phyloP scores from a whole-genome alignment of 2,888 invertebrate genomes.

The Odontothrips loti region DNA sequence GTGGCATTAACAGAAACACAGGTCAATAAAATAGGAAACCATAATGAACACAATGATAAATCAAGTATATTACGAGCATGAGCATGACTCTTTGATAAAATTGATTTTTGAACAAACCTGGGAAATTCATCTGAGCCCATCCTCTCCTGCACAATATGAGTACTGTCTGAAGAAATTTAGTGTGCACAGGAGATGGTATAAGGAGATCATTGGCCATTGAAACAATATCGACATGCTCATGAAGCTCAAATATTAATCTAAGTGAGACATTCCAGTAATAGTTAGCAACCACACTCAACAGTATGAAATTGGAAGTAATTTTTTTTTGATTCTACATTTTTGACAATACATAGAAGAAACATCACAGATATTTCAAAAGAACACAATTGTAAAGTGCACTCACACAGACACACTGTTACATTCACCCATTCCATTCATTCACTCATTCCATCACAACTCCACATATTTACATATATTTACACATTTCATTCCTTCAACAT shows the following conservation, averaged over 20 bases:
- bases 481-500: neutral
- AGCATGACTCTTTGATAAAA: no score
- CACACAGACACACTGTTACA: neutral
- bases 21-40: neutral
- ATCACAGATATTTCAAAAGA: slow-evolving; percentile 7
- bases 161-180: neutral
- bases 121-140: no score
- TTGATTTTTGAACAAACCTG: no score
- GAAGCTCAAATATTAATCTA: neutral
- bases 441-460: neutral
- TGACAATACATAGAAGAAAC: slow-evolving; percentile 1
- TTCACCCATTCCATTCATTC: neutral
- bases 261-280: no score
- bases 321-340: neutral
- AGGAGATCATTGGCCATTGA: neutral
- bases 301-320: neutral
- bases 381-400: neutral
- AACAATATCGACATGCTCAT: neutral
- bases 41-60: no score
- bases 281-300: neutral
- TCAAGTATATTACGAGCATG: no score
- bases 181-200: neutral
- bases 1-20: neutral
- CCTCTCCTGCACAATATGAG: no score
- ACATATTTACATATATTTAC: neutral